Evolutionary conservation across 2,888 invertebrate species (phyloP), one percentile per base, ranked within the genome.

Genomic region (Cryptosula pallasiana): DNA sequence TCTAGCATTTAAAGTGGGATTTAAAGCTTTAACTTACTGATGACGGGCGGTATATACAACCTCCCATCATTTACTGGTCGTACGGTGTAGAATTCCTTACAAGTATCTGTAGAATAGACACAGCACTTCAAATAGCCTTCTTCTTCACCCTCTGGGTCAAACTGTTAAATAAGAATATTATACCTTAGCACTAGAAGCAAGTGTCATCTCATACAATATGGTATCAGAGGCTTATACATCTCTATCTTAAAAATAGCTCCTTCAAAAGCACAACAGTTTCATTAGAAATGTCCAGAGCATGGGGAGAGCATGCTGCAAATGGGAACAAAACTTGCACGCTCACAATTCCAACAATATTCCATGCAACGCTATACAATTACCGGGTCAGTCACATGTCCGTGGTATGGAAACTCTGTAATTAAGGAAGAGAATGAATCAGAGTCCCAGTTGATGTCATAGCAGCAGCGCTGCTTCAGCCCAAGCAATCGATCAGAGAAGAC

Each of bases 41-140:
- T 57, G 5, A 23, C 5, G 13, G 57, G 57, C n/a, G 57, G 57
- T n/a, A 5, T 25, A 23, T 57, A 57, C 16, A 57, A 25, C 57
- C 16, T n/a, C n/a, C 57, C 57, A 23, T 57, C 57, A 25, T 57
- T 57, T n/a, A 57, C 57, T n/a, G 57, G 57, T 13, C 57, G 57
- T 5, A 57, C 57, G 5, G 3, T 57, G 25, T 57, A 57, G 23
- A 57, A 57, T n/a, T 57, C 57, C 23, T 57, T 57, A 23, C 57
- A 57, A n/a, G n/a, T n/a, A 23, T 25, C 57, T n/a, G 25, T 25
- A 57, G 57, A 13, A 57, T 57, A 13, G 16, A 57, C 57, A 57
- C 57, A 57, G 23, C 57, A 57, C 57, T n/a, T 13, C n/a, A n/a
- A n/a, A 25, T 57, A 57, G 5, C 57, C 57, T n/a, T 57, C 57